Percentiles rank a stretch among this genome's conserved stretches.
Conservation (phyloP, 2,888 invertebrate genomes). For the Synanthedon vespiformis region DNA sequence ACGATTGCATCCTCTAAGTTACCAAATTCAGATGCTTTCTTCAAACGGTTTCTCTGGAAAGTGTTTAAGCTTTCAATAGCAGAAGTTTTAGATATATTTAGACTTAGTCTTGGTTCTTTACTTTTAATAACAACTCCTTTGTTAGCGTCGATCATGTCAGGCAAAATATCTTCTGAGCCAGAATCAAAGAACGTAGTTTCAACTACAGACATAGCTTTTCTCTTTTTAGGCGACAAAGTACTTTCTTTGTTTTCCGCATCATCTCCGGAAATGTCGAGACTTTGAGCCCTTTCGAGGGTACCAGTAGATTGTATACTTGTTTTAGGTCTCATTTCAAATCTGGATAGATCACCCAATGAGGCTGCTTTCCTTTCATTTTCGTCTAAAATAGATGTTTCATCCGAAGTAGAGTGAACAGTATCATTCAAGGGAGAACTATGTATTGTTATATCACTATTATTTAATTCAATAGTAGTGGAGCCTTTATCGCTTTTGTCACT, state of each 20-base stretch:
- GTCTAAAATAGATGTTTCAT: constrained; percentile 60
- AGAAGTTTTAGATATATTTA: constrained; percentile 59
- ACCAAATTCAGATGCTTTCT: constrained; percentile 82
- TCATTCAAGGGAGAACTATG: constrained; percentile 75
- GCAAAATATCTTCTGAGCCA: constrained; percentile 44
- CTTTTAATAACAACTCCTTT: constrained; percentile 48
- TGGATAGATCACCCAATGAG: constrained; percentile 82
- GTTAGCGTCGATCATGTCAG: constrained; percentile 56
- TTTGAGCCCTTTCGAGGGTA: constrained; percentile 82
- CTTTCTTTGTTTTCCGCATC: constrained; percentile 57
- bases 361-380: constrained; percentile 81
- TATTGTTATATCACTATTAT: constrained; percentile 80
- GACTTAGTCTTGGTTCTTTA: constrained; percentile 70
- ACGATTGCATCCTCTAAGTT: constrained; percentile 82
- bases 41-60: constrained; percentile 76
- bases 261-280: constrained; percentile 78
- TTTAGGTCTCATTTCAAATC: constrained; percentile 66
- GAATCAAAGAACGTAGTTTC: constrained; percentile 58
- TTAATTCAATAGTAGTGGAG: constrained; percentile 78
- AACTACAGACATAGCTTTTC: constrained; percentile 73
- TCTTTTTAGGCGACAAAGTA: constrained; percentile 70
- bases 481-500: constrained; percentile 65
- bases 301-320: constrained; percentile 62
- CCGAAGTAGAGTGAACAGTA: constrained; percentile 46
- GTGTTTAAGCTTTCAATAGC: constrained; percentile 76